These are phyloP conservation scores for Dolichomitus sp. DNA, from an alignment of 2,888 invertebrate species.

Conservation along the genomic window DNA sequence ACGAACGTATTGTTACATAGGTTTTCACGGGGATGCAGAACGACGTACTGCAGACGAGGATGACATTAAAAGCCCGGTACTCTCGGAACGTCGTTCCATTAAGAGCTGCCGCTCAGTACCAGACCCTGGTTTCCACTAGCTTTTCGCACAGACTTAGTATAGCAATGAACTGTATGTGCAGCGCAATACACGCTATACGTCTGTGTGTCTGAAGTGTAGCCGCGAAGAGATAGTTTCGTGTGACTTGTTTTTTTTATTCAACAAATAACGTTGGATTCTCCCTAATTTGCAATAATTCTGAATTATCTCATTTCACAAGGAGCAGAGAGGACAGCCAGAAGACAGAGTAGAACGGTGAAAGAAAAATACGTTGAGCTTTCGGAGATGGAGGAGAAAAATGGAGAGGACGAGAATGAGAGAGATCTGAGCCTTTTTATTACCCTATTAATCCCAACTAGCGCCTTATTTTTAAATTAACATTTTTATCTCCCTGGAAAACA, in stretches of 20 bases:
- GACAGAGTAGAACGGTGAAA: slow-evolving; percentile 71
- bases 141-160: slow-evolving; percentile 6
- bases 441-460: slow-evolving; percentile 84
- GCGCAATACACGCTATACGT: background rate
- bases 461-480: slow-evolving; percentile 85
- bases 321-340: slow-evolving; percentile 35
- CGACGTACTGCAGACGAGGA: slow-evolving; percentile 20
- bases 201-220: background rate
- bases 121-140: slow-evolving; percentile 33
- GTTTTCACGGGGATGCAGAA: background rate
- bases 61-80: slow-evolving; percentile 43
- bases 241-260: slow-evolving; percentile 75
- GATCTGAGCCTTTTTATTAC: slow-evolving; percentile 81
- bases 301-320: slow-evolving; percentile 80
- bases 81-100: slow-evolving; percentile 48
- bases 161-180: background rate
- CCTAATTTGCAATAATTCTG: slow-evolving; percentile 81
- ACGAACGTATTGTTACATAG: background rate
- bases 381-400: slow-evolving; percentile 65
- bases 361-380: slow-evolving; percentile 66
- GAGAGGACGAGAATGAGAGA: slow-evolving; percentile 58
- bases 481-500: slow-evolving; percentile 83
- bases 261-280: slow-evolving; percentile 74
- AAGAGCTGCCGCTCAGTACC: slow-evolving; percentile 57
- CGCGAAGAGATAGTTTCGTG: background rate